These are phyloP conservation scores for Epizoanthus ramosus DNA, from an alignment of 92 coral and sea anemone genomes.

Conservation along the genomic window DNA sequence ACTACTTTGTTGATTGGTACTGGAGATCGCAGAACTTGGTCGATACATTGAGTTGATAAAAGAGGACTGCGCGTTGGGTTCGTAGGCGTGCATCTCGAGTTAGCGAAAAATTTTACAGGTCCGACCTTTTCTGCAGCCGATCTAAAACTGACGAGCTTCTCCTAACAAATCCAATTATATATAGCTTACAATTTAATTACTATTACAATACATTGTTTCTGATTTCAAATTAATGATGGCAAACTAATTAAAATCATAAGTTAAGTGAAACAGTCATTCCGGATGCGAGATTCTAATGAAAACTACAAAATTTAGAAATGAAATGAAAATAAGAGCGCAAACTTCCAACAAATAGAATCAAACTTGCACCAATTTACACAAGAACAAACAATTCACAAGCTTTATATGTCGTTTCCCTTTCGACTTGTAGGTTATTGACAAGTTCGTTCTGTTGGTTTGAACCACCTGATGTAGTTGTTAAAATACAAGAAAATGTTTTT, in stretches of 20 bases:
- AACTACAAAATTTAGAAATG: constrained; percentile 64
- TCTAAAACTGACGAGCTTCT: constrained; percentile 28
- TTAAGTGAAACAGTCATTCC: constrained; percentile 61
- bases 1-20: constrained; percentile 61
- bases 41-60: constrained; percentile 88
- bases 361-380: constrained; percentile 42
- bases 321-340: constrained; percentile 40
- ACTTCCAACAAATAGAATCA: constrained; percentile 43
- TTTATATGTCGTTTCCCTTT: constrained; percentile 43
- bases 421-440: constrained; percentile 53
- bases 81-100: constrained; percentile 81
- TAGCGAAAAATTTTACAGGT: constrained; percentile 2
- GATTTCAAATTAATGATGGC: constrained; percentile 81
- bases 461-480: constrained; percentile 72
- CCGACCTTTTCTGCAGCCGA: constrained; percentile 3
- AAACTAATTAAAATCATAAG: constrained; percentile 85
- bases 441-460: constrained; percentile 36
- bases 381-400: constrained; percentile 49
- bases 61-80: constrained; percentile 67
- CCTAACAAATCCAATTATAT: constrained; percentile 82
- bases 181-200: constrained; percentile 83
- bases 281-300: constrained; percentile 64
- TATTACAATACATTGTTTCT: constrained; percentile 89
- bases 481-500: constrained; percentile 67
- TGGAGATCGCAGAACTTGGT: constrained; percentile 66